Conservation (phyloP, 2,888 invertebrate genomes). For the Phorcus lineatus region DNA sequence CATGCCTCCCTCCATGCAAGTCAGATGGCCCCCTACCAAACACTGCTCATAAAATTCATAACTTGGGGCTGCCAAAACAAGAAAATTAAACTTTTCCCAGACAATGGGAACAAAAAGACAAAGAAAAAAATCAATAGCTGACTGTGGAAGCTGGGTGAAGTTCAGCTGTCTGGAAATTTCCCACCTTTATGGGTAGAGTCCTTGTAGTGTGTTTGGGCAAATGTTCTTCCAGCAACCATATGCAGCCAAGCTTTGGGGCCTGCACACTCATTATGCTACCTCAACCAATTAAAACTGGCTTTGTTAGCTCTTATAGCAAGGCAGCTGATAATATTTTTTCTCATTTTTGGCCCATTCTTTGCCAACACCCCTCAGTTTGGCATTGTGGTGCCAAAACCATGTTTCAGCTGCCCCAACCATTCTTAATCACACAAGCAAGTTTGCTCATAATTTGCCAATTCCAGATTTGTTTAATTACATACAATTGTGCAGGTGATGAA, state of each 20-base stretch:
- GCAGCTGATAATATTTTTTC: constrained; percentile 51
- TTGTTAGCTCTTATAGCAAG: constrained; percentile 51
- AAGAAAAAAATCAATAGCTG: constrained; percentile 70
- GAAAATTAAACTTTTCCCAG: constrained; percentile 66
- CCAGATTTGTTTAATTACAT: constrained; percentile 37
- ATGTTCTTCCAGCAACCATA: constrained; percentile 55
- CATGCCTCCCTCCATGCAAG: constrained; percentile 35
- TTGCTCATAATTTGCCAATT: constrained; percentile 30
- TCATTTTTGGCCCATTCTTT: constrained; percentile 41
- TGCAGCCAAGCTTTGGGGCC: constrained; percentile 47
- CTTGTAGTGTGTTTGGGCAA: constrained; percentile 52
- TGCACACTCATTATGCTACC: constrained; percentile 46
- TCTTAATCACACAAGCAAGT: constrained; percentile 35
- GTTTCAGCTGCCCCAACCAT: constrained; percentile 36
- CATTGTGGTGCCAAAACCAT: constrained; percentile 34
- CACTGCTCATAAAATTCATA: constrained; percentile 55
- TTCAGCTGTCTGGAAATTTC: constrained; percentile 65
- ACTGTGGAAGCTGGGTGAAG: constrained; percentile 49
- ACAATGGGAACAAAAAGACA: constrained; percentile 70
- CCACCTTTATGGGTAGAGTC: constrained; percentile 49
- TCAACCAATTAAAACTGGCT: constrained; percentile 58
- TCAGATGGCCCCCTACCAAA: constrained; percentile 45
- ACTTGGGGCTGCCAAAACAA: constrained; percentile 57
- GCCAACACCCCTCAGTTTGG: constrained; percentile 34
- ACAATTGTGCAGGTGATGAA: constrained; percentile 38